phyloP scores from a whole-genome alignment of 2,888 invertebrate species.

The Drosophila meridionalis region DNA sequence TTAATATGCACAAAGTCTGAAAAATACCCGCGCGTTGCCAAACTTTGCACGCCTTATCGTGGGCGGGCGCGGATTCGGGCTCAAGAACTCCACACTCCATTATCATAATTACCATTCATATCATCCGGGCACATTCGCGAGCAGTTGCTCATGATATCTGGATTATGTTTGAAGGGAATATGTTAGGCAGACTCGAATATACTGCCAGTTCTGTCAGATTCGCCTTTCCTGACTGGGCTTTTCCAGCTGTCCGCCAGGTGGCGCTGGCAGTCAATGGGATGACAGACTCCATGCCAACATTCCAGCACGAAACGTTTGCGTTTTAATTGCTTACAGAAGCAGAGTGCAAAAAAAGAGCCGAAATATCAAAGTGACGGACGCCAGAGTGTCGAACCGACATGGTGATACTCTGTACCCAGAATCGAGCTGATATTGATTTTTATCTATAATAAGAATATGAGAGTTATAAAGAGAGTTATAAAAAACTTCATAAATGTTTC shows the following conservation, averaged over 20 bases:
- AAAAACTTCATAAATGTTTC: no score
- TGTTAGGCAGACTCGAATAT: neutral
- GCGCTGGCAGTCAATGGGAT: slow-evolving; percentile 9
- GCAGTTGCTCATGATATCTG: slow-evolving; percentile 45
- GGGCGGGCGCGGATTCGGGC: neutral
- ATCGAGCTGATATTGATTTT: neutral
- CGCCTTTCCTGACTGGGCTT: neutral
- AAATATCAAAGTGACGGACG: no score
- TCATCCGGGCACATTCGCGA: slow-evolving; percentile 5
- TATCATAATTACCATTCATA: slow-evolving; percentile 13
- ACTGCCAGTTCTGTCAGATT: neutral
- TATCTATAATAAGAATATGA: neutral
- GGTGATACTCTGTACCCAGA: neutral
- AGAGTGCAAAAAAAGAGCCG: neutral
- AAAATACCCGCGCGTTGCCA: slow-evolving; percentile 37
- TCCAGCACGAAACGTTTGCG: slow-evolving; percentile 2
- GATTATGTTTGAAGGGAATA: slow-evolving; percentile 66
- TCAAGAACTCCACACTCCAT: slow-evolving; percentile 18
- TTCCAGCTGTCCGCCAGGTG: neutral
- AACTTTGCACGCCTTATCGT: slow-evolving; percentile 23
- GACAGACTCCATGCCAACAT: neutral
- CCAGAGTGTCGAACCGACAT: no score
- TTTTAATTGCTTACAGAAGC: slow-evolving; percentile 36
- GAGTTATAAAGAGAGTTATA: neutral
- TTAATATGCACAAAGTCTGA: slow-evolving; percentile 62